Conservation (phyloP, 2,113 vertebrate species). For the Narcine bancroftii region DNA sequence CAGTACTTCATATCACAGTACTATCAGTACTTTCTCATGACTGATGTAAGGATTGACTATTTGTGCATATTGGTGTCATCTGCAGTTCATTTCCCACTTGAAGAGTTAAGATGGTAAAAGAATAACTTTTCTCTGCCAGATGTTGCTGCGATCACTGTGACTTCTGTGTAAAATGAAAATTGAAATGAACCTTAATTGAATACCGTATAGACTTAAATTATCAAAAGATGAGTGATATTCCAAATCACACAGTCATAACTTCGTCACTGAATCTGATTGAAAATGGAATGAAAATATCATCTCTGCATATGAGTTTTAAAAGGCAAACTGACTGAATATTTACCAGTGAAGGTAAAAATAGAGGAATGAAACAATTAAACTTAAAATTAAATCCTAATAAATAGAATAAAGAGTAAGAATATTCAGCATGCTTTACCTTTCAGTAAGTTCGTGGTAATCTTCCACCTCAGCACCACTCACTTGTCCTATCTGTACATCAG, state of each 20-base stretch:
- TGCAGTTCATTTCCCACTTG: neutral
- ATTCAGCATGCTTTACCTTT: no score
- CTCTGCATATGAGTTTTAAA: neutral
- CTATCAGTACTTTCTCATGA: neutral
- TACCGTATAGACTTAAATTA: neutral
- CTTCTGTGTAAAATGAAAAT: neutral
- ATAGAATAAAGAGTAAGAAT: no score
- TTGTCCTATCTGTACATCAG: no score
- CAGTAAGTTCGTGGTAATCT: no score
- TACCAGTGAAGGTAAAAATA: neutral
- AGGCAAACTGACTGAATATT: neutral
- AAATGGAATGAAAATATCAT: neutral
- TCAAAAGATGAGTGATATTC: neutral
- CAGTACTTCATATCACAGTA: neutral
- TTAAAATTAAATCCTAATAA: no score
- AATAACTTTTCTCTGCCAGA: neutral
- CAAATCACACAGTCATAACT: neutral
- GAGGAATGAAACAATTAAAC: neutral
- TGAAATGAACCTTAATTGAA: neutral
- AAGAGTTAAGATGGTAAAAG: neutral
- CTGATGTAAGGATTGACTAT: neutral
- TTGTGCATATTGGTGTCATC: neutral
- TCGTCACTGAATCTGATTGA: neutral
- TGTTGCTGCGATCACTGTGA: neutral
- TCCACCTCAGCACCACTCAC: no score